Evolutionary conservation across 2,113 vertebrate species (phyloP), one percentile per base, ranked within the genome.

Genomic region (Struthio camelus): DNA sequence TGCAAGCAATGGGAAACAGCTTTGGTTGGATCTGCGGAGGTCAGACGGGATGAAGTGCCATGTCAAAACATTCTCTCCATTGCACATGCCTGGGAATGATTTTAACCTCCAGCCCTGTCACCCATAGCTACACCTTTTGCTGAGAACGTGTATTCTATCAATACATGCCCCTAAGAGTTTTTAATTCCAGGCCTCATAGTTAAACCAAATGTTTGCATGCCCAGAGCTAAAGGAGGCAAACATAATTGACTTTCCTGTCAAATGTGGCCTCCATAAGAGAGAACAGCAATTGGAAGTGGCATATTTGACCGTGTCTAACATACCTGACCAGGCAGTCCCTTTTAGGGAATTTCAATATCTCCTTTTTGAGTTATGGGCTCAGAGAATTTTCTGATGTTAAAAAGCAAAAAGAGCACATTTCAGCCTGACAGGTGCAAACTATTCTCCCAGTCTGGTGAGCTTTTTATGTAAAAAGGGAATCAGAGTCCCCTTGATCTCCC

Each of bases 1-100:
- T 34, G 13, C 48, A 50, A 78, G 32, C 30, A 54, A 22, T 0
- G 64, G 42, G 67, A 80, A 77, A 32, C 4, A 80, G 34, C 4
- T 54, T 3, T 3, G 5, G 4, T 6, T 62, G 46, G 44, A 85
- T 28, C n/a, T 50, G 16, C 70, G 83, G 53, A 58, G 17, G 18
- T 66, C 15, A 48, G 30, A 32, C 8, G 27, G 40, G 34, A 46
- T 54, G 36, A 17, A 80, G 18, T 34, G 53, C 10, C 3, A 10
- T 8, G 24, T 18, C 40, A 90, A 89, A 54, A n/a, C 8, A 24
- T 28, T 9, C 6, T 7, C 34, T 83, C 14, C 22, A 46, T 42
- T 62, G 17, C 25, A 22, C 0, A 1, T 6, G 19, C 18, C 32
- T 3, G 1, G 50, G 18, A 75, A 6, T 0, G 5, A 51, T 38